Percentiles rank a stretch among this genome's conserved stretches.
Evolutionary conservation across 2,797 vertebrate genomes (phyloP).

Genomic region (Alosa sapidissima): DNA sequence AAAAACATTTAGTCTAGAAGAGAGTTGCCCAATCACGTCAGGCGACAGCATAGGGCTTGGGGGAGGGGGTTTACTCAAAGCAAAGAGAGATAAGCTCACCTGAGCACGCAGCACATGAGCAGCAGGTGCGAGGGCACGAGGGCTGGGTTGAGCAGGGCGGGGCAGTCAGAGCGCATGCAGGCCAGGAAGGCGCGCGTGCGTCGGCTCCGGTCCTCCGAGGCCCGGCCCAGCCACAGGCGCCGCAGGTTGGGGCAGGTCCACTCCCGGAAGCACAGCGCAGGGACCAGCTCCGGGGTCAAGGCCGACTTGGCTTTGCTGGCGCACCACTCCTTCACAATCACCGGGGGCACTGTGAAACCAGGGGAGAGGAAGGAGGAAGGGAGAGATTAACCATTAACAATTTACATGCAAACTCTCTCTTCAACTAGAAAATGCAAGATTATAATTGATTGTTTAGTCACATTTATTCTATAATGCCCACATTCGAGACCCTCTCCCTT

Average conservation of each 20-base stretch:
- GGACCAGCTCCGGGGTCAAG: slow-evolving; percentile 88
- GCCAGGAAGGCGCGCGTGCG: slow-evolving; percentile 90
- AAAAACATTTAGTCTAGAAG: too few species aligned
- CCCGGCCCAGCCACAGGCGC: slow-evolving; percentile 88
- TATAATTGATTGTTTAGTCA: too few species aligned
- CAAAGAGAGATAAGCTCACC: slow-evolving; percentile 63
- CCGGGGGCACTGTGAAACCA: slow-evolving; percentile 78
- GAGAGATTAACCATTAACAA: too few species aligned
- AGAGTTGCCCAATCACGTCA: too few species aligned
- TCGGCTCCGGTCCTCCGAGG: slow-evolving; percentile 89
- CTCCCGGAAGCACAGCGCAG: slow-evolving; percentile 88
- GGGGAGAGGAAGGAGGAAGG: not conserved
- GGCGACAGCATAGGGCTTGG: too few species aligned
- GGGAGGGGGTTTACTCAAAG: too few species aligned
- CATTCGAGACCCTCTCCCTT: too few species aligned
- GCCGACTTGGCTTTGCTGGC: slow-evolving; percentile 91
- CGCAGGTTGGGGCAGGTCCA: slow-evolving; percentile 93
- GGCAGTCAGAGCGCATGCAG: slow-evolving; percentile 90
- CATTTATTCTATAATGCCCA: too few species aligned
- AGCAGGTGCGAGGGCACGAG: slow-evolving; percentile 89
- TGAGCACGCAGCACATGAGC: slow-evolving; percentile 93
- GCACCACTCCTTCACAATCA: slow-evolving; percentile 93
- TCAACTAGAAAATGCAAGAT: too few species aligned
- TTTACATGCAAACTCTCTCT: too few species aligned
- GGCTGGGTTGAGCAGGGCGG: slow-evolving; percentile 89